Conservation (phyloP, 2,888 invertebrate species). For the Periphyllus acericola region DNA sequence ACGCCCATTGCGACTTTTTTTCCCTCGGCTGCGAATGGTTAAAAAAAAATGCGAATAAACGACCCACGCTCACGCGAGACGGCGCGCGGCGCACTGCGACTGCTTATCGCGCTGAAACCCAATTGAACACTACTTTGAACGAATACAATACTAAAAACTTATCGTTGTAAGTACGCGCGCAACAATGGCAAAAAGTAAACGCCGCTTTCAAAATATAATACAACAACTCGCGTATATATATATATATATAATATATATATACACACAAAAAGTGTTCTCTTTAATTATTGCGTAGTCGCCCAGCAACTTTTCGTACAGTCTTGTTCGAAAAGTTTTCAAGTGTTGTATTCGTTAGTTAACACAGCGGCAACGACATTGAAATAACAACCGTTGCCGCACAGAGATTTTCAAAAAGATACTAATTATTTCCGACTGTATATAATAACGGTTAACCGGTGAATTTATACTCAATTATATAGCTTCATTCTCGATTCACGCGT, state of each 20-base stretch:
- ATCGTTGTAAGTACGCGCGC: background rate
- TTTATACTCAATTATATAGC: background rate
- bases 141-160: background rate
- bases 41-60: conserved; percentile 22
- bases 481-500: background rate
- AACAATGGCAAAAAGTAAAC: too few species aligned
- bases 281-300: too few species aligned
- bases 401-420: too few species aligned
- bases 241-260: too few species aligned
- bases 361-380: background rate
- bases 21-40: background rate
- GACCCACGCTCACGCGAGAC: background rate
- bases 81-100: background rate
- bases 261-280: too few species aligned
- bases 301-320: background rate
- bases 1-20: conserved; percentile 36
- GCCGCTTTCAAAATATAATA: too few species aligned
- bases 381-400: too few species aligned
- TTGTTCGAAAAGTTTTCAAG: background rate
- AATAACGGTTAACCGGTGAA: too few species aligned
- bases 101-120: conserved; percentile 20
- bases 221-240: too few species aligned
- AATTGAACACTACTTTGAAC: conserved; percentile 12
- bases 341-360: too few species aligned
- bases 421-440: too few species aligned